A percentile compares a stretch with the other conserved stretches of the same genome.
Evolutionary conservation across 2,888 invertebrate species (phyloP).

Genomic region (Drosophila imparisetae): DNA sequence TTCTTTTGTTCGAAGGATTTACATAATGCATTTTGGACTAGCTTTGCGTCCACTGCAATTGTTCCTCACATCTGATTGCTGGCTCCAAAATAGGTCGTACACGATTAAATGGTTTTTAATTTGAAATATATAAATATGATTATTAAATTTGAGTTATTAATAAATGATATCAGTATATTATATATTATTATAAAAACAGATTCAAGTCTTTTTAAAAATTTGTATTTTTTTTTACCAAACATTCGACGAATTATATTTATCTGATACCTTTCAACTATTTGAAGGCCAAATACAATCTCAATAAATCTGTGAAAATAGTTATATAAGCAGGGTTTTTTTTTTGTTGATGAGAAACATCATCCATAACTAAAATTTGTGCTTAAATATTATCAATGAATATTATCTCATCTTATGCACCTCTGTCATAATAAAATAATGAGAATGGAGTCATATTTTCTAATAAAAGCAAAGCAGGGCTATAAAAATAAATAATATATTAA

Average conservation of each 20-base stretch:
- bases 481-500: neutral
- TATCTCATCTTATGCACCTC: neutral
- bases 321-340: neutral
- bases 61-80: neutral
- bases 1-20: slow-evolving; percentile 60
- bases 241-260: neutral
- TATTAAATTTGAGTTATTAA: neutral
- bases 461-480: accelerated
- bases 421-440: neutral
- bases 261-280: neutral
- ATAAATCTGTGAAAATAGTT: neutral
- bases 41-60: slow-evolving; percentile 38
- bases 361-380: accelerated
- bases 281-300: neutral
- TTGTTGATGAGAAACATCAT: neutral
- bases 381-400: neutral
- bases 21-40: slow-evolving; percentile 64
- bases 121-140: neutral
- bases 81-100: slow-evolving; percentile 2
- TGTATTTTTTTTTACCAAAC: neutral
- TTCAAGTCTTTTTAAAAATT: neutral
- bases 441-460: neutral
- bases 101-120: slow-evolving; percentile 15
- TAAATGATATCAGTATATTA: neutral
- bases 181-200: neutral